phyloP scores from a whole-genome alignment of 2,113 vertebrate species.

The Coracopsis vasa region DNA sequence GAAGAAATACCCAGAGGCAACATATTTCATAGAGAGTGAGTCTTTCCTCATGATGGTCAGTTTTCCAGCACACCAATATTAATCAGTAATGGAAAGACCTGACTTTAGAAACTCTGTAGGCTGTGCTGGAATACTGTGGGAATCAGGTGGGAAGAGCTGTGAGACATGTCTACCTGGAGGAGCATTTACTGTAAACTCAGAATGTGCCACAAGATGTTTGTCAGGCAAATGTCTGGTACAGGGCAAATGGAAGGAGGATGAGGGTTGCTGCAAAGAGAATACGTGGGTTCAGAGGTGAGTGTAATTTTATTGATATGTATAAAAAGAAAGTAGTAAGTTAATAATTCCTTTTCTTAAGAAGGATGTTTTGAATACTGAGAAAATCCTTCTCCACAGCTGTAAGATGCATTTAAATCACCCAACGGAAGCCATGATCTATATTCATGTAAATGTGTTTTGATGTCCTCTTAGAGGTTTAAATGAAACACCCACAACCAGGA shows the following conservation, averaged over 20 bases:
- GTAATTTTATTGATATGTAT: neutral
- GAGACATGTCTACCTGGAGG: neutral
- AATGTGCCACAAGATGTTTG: neutral
- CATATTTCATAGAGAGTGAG: rapidly evolving
- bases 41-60: rapidly evolving
- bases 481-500: conserved; percentile 62
- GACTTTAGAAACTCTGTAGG: neutral
- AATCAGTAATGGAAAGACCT: neutral
- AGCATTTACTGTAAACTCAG: neutral
- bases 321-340: neutral
- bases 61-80: neutral
- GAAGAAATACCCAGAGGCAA: neutral
- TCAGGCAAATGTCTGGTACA: neutral
- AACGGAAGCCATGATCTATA: conserved; percentile 38
- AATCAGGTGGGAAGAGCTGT: neutral
- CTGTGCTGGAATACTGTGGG: neutral
- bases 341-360: conserved; percentile 12
- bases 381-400: conserved; percentile 52
- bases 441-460: conserved; percentile 65
- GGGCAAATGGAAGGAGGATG: neutral
- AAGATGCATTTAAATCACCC: conserved; percentile 44
- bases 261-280: neutral
- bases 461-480: conserved; percentile 57
- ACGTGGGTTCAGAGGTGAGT: neutral
- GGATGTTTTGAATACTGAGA: conserved; percentile 12